Base-by-base conservation (phyloP, 2,113 vertebrate genomes). In the Hyaena hyaena region DNA sequence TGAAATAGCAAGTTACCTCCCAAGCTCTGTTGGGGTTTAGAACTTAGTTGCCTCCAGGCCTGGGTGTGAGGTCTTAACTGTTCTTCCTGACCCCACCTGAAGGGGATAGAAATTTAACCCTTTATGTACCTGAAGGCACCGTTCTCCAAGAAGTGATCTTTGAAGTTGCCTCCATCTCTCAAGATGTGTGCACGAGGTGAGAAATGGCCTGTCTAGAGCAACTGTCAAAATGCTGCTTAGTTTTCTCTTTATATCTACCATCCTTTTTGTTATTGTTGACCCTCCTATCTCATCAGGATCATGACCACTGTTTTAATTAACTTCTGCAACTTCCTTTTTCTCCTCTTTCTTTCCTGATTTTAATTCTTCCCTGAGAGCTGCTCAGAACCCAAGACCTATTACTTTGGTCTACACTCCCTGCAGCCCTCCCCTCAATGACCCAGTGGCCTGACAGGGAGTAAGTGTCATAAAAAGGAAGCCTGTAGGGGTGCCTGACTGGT, bases 251-350 rank as follows among this genome's bases (percentile, higher is more conserved):
- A 16, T 28, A 19, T 11, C 16, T 33, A 10, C 23, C 21, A 45
- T 35, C 73, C 26, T 53, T 73, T 63, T 48, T 12, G 10, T 33
- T 39, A 11, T 43, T 79, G 58, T n/a, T 79, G 8, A 33, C 12
- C 8, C 9, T 65, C 53, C 53, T 50, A 23, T 26, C 63, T 69
- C 63, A 33, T 39, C 33, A 74, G 14, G 10, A 80, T 10, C 2
- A 0, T 33, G 7, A 53, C 14, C 3, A 7, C 1, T 33, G 39
- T 45, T 45, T 23, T 14, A n/a, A 12, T 45, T 0, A 33, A 43
- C 8, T 28, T 84, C 21, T 39, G 19, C 10, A 69, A 3, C 10
- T 28, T 48, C 21, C 45, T 77, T 73, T 74, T 48, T 48, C 31
- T 55, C 43, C 26, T 69, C 53, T 79, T 76, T 83, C 76, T 73